phyloP scores from a whole-genome alignment of 2,888 invertebrate genomes.

The Pollenia angustigena region DNA sequence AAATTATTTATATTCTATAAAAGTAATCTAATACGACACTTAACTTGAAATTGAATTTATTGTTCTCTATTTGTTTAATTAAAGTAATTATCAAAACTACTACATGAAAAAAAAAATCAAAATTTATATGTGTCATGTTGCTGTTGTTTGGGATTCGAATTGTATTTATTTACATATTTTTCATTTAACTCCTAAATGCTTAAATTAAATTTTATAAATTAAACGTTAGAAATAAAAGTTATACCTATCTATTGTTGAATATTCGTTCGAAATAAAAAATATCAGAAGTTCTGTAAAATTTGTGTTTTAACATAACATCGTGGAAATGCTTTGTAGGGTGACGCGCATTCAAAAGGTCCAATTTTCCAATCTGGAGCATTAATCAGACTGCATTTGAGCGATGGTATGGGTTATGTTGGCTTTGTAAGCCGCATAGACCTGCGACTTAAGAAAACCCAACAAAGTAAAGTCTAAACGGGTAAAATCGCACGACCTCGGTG shows the following conservation, averaged over 20 bases:
- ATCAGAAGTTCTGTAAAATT: not conserved
- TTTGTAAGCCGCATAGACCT: no score
- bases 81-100: conserved; percentile 54
- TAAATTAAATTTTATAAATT: not conserved
- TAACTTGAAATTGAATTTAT: conserved; percentile 58
- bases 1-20: conserved; percentile 17
- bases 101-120: conserved; percentile 38
- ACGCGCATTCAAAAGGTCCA: no score
- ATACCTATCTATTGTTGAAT: not conserved
- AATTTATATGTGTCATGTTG: conserved; percentile 74
- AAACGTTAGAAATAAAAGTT: not conserved
- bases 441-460: no score
- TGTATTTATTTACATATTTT: conserved; percentile 26
- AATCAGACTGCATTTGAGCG: no score
- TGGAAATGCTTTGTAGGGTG: no score
- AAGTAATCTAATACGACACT: conserved; percentile 14
- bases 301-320: no score
- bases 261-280: conserved; percentile 42
- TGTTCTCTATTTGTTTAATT: conserved; percentile 54
- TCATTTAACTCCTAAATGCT: conserved; percentile 15
- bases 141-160: conserved; percentile 77
- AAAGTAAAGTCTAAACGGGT: no score
- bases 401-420: no score
- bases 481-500: no score
- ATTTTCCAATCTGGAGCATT: no score